phyloP scores from a whole-genome alignment of 1,140 invertebrate genomes.

The Zaprionus ornatus region DNA sequence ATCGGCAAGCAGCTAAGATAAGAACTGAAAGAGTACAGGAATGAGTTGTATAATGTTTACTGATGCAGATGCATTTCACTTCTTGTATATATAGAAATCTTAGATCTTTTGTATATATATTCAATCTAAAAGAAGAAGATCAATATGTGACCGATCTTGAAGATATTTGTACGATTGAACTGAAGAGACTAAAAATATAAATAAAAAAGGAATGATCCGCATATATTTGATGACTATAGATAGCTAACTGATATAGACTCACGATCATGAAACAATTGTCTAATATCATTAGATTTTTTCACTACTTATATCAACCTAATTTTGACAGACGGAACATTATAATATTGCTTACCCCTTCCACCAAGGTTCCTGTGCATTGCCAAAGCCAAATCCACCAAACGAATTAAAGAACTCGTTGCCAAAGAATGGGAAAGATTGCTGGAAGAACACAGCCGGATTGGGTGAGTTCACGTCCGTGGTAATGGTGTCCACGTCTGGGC shows the following conservation, averaged over 20 bases:
- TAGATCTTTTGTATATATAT: too few species aligned
- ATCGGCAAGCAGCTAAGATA: not conserved
- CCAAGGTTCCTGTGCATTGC: slow-evolving; percentile 71
- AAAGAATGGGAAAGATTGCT: slow-evolving; percentile 81
- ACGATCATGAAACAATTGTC: too few species aligned
- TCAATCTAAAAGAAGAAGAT: too few species aligned
- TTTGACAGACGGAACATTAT: not conserved
- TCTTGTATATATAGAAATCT: too few species aligned
- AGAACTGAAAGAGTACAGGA: not conserved
- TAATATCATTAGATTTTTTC: too few species aligned
- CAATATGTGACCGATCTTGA: too few species aligned
- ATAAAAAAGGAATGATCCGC: too few species aligned
- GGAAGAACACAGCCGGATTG: slow-evolving; percentile 74
- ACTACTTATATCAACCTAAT: too few species aligned
- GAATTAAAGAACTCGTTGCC: slow-evolving; percentile 80
- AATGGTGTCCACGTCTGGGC: slow-evolving; percentile 69
- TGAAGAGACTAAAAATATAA: too few species aligned
- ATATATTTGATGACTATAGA: too few species aligned
- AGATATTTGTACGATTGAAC: too few species aligned
- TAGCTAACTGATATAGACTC: too few species aligned
- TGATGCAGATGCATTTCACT: not conserved
- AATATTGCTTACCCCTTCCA: slow-evolving; percentile 84
- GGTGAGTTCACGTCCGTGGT: slow-evolving; percentile 72
- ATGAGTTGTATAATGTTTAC: not conserved
- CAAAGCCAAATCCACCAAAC: slow-evolving; percentile 75